phyloP scores from a whole-genome alignment of 2,888 invertebrate species.

The Drosophila hamatofila region DNA sequence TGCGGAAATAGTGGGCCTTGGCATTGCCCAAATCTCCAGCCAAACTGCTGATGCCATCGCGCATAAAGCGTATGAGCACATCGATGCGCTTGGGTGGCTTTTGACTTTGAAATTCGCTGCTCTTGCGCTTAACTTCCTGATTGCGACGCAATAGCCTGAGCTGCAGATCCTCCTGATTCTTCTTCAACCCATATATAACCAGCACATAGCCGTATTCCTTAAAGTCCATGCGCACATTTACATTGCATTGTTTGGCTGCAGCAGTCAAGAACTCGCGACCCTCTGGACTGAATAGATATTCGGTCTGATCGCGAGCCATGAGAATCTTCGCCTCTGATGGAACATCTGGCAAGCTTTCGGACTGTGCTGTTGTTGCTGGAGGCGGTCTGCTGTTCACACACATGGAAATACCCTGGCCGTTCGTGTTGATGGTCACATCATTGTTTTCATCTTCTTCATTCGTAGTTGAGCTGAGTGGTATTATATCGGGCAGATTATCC shows the following conservation, averaged over 20 bases:
- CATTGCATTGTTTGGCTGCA: slow-evolving; percentile 82
- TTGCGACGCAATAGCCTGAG: slow-evolving; percentile 85
- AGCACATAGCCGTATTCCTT: slow-evolving; percentile 86
- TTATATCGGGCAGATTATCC: slow-evolving; percentile 81
- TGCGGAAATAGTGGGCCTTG: slow-evolving; percentile 85
- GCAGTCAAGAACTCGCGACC: slow-evolving; percentile 86
- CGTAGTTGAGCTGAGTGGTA: slow-evolving; percentile 60
- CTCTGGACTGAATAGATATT: slow-evolving; percentile 85
- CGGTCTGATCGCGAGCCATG: slow-evolving; percentile 86
- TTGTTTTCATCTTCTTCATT: slow-evolving; percentile 24
- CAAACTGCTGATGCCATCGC: slow-evolving; percentile 79
- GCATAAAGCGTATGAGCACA: slow-evolving; percentile 81
- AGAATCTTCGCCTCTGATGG: slow-evolving; percentile 86
- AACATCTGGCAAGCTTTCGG: slow-evolving; percentile 53
- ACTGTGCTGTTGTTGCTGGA: not conserved
- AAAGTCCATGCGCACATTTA: slow-evolving; percentile 81
- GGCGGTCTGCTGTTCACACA: slow-evolving; percentile 55
- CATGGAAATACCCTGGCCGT: slow-evolving; percentile 72
- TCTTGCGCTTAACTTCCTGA: slow-evolving; percentile 71
- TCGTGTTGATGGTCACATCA: slow-evolving; percentile 12
- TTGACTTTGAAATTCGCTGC: slow-evolving; percentile 64
- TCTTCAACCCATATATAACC: slow-evolving; percentile 86
- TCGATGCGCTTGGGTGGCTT: slow-evolving; percentile 82
- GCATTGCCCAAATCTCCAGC: slow-evolving; percentile 86
- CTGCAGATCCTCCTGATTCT: slow-evolving; percentile 87